phyloP scores from a whole-genome alignment of 2,888 invertebrate species.

The Torymus tubicola region DNA sequence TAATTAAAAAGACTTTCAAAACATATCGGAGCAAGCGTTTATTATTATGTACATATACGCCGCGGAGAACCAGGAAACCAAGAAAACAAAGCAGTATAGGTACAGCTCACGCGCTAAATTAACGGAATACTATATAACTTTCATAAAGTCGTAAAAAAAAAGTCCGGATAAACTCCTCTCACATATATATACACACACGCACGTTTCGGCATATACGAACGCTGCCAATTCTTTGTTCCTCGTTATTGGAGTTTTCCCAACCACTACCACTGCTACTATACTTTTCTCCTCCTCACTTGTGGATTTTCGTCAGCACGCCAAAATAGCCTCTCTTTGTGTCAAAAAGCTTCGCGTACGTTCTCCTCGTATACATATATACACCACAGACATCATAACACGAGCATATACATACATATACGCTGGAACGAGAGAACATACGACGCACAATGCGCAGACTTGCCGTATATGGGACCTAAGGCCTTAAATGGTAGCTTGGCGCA shows the following conservation, averaged over 20 bases:
- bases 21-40: too few relatives aligned
- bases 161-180: not conserved
- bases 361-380: too few relatives aligned
- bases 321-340: slow-evolving; percentile 47
- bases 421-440: not conserved
- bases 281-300: not conserved
- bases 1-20: too few relatives aligned
- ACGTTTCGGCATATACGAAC: too few relatives aligned
- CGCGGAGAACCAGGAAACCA: too few relatives aligned
- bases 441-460: slow-evolving; percentile 46
- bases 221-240: slow-evolving; percentile 46
- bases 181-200: too few relatives aligned
- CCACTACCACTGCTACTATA: too few relatives aligned
- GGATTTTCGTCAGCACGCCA: slow-evolving; percentile 47
- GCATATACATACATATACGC: not conserved
- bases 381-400: not conserved
- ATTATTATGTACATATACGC: too few relatives aligned
- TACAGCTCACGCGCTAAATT: not conserved
- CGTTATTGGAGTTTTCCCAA: slow-evolving; percentile 50
- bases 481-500: slow-evolving; percentile 68
- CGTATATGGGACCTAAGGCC: slow-evolving; percentile 66
- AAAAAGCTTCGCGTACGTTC: not conserved
- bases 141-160: not conserved
- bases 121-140: not conserved
- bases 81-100: too few relatives aligned